These are phyloP conservation scores for Spea multiplicata DNA, from an alignment of 2,113 vertebrate species.

Conservation along the genomic window DNA sequence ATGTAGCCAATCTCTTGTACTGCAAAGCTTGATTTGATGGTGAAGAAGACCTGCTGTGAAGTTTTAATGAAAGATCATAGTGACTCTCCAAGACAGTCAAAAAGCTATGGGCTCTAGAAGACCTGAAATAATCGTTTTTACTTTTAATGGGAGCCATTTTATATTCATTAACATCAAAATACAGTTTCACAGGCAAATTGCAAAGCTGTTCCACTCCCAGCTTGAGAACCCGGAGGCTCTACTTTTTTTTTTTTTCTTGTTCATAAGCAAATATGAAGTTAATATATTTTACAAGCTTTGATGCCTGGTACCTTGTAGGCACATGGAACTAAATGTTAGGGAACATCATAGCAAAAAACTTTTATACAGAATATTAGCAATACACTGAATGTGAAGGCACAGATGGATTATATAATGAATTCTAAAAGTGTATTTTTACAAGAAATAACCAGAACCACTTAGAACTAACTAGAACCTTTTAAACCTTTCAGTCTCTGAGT, in stretches of 20 bases:
- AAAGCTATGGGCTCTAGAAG: slow-evolving; percentile 92
- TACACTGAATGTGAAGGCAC: slow-evolving; percentile 60
- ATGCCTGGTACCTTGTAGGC: slow-evolving; percentile 81
- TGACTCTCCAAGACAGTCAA: slow-evolving; percentile 87
- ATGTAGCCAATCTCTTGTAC: slow-evolving; percentile 89
- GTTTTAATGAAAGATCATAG: slow-evolving; percentile 99
- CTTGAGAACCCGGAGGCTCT: slow-evolving; percentile 91
- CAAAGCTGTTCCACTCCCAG: slow-evolving; percentile 98
- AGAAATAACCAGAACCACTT: neutral
- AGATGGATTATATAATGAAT: neutral
- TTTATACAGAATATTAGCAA: slow-evolving; percentile 73
- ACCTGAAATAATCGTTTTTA: slow-evolving; percentile 96
- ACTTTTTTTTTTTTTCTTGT: slow-evolving; percentile 82
- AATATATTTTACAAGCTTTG: slow-evolving; percentile 95
- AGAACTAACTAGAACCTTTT: no score
- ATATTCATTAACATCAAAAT: slow-evolving; percentile 99
- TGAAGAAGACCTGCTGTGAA: slow-evolving; percentile 89
- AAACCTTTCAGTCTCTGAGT: no score
- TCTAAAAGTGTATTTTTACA: neutral
- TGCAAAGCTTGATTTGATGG: slow-evolving; percentile 83
- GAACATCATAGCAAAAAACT: slow-evolving; percentile 57
- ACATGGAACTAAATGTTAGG: slow-evolving; percentile 69
- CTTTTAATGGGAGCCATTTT: slow-evolving; percentile 99
- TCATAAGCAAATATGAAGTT: slow-evolving; percentile 90
- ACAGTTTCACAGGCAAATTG: slow-evolving; percentile 97